phyloP scores from a whole-genome alignment of 2,113 vertebrate genomes.

The Bombycilla garrulus region DNA sequence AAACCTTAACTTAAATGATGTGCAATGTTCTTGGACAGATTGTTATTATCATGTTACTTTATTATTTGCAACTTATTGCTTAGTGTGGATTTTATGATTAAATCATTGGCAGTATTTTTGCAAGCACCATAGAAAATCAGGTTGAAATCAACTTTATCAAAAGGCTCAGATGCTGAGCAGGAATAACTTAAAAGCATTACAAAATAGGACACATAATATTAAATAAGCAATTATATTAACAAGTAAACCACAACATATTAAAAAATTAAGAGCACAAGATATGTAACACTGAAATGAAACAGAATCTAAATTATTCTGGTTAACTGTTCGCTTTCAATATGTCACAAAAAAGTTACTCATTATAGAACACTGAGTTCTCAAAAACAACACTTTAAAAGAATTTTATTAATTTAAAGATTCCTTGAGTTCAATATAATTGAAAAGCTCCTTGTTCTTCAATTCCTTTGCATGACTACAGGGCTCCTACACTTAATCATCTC shows the following conservation, averaged over 20 bases:
- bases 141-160: neutral
- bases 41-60: neutral
- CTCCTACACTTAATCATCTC: neutral
- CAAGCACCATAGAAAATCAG: neutral
- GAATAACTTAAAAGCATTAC: neutral
- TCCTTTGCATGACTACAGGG: neutral
- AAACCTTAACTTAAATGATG: neutral
- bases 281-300: neutral
- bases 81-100: neutral
- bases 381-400: neutral
- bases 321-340: neutral
- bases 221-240: neutral
- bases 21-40: neutral
- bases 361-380: neutral
- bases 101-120: neutral
- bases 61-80: neutral
- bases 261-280: neutral
- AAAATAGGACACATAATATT: neutral
- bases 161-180: neutral
- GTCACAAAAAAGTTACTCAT: neutral
- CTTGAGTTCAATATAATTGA: neutral
- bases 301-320: neutral
- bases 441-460: neutral
- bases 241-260: neutral
- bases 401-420: neutral